phyloP scores from a whole-genome alignment of 2,888 invertebrate species.

The Enchytraeus crypticus region DNA sequence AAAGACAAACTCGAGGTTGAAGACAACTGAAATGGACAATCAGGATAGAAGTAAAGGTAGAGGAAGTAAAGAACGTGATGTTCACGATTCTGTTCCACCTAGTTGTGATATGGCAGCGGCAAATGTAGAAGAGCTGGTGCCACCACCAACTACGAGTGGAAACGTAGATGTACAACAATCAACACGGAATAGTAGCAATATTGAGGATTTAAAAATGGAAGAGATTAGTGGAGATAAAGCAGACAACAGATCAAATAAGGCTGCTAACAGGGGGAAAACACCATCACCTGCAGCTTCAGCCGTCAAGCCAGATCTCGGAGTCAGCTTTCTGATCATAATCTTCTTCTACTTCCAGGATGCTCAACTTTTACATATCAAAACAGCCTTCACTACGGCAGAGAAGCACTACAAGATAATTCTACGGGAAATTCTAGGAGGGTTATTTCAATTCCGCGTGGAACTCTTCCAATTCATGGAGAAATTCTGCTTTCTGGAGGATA shows the following conservation, averaged over 20 bases:
- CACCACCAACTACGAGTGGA: too few species aligned
- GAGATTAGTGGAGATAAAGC: too few species aligned
- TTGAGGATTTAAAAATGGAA: too few species aligned
- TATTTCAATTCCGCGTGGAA: slow-evolving; percentile 25
- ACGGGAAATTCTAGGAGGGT: slow-evolving; percentile 17
- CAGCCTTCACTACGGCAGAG: slow-evolving; percentile 10
- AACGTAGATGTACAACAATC: too few species aligned
- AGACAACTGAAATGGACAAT: not conserved
- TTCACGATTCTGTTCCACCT: too few species aligned
- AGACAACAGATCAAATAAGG: too few species aligned
- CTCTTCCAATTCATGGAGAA: slow-evolving; percentile 26
- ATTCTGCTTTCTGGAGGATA: slow-evolving; percentile 18
- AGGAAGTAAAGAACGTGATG: too few species aligned
- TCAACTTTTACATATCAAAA: slow-evolving; percentile 22
- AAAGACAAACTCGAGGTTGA: slow-evolving; percentile 3
- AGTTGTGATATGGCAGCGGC: too few species aligned
- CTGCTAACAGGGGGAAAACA: too few species aligned
- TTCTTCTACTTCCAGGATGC: slow-evolving; percentile 29
- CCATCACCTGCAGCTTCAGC: not conserved
- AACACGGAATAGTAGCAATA: too few species aligned
- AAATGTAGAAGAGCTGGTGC: too few species aligned
- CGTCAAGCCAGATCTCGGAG: slow-evolving; percentile 19
- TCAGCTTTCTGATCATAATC: slow-evolving; percentile 26
- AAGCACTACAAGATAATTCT: slow-evolving; percentile 15
- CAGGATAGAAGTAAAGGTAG: not conserved